These are phyloP conservation scores for Labeo rohita DNA, from an alignment of 2,113 vertebrate species.

Conservation along the genomic window DNA sequence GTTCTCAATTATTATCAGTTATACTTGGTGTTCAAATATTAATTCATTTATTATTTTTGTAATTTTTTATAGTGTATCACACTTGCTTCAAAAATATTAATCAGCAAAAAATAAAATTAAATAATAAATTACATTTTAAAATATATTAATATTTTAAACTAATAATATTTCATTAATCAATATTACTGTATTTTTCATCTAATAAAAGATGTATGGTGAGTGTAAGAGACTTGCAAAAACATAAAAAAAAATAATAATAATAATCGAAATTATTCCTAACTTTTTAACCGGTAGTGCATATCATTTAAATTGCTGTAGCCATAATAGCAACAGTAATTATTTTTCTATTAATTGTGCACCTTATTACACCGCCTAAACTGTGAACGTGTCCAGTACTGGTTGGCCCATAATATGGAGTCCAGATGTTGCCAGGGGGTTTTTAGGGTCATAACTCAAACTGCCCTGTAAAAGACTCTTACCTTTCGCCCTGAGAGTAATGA, in stretches of 20 bases:
- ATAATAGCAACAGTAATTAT: background rate
- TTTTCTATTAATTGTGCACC: background rate
- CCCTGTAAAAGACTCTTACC: background rate
- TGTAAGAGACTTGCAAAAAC: background rate
- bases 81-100: too few species aligned
- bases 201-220: background rate
- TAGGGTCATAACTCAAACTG: conserved; percentile 36
- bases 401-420: conserved; percentile 14
- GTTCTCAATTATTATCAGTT: too few species aligned
- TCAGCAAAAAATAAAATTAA: too few species aligned
- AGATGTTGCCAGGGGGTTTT: conserved; percentile 41
- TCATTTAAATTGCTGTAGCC: background rate
- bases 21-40: too few species aligned
- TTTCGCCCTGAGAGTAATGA: conserved; percentile 24
- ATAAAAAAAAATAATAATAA: too few species aligned
- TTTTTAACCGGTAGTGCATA: background rate
- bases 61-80: too few species aligned
- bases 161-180: too few species aligned
- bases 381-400: background rate
- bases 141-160: too few species aligned
- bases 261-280: background rate
- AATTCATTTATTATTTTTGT: too few species aligned
- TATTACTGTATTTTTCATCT: background rate
- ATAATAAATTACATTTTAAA: too few species aligned
- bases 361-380: background rate